Evolutionary conservation across 2,888 invertebrate species (phyloP).

Genomic region (Paralinhomoeus sp.): DNA sequence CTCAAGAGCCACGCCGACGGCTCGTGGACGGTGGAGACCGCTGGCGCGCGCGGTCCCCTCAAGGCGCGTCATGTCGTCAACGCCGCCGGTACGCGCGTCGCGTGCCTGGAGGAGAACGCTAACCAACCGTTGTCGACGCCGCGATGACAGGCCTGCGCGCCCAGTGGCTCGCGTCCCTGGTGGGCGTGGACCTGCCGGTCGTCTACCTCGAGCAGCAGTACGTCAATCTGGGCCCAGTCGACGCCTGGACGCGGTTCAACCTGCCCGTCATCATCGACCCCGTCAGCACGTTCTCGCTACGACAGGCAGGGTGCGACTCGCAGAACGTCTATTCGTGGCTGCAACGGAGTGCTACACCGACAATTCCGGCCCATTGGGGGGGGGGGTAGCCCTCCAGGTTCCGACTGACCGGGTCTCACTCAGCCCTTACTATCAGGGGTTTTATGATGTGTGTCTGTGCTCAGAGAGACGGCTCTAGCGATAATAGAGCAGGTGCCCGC

Average conservation of each 20-base stretch:
- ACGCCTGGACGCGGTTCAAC: slow-evolving; percentile 19
- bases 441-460: no score
- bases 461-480: no score
- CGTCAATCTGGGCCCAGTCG: slow-evolving; percentile 25
- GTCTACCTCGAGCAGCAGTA: slow-evolving; percentile 32
- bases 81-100: slow-evolving; percentile 22
- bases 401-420: no score
- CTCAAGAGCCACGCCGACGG: slow-evolving; percentile 17
- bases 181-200: slow-evolving; percentile 27
- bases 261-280: slow-evolving; percentile 30
- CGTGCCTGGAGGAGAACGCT: neutral
- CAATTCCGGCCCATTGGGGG: no score
- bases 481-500: no score
- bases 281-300: slow-evolving; percentile 23
- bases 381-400: no score
- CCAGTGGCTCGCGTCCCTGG: slow-evolving; percentile 27
- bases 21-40: slow-evolving; percentile 25
- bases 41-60: slow-evolving; percentile 20
- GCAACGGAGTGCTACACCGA: no score
- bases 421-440: no score
- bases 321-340: no score
- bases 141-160: slow-evolving; percentile 28
- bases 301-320: no score
- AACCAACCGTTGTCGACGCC: neutral
- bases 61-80: slow-evolving; percentile 27